Evolutionary conservation across 1,140 invertebrate genomes (phyloP), one percentile per base, ranked within the genome.

Genomic region (Dinothrombium tinctorium): DNA sequence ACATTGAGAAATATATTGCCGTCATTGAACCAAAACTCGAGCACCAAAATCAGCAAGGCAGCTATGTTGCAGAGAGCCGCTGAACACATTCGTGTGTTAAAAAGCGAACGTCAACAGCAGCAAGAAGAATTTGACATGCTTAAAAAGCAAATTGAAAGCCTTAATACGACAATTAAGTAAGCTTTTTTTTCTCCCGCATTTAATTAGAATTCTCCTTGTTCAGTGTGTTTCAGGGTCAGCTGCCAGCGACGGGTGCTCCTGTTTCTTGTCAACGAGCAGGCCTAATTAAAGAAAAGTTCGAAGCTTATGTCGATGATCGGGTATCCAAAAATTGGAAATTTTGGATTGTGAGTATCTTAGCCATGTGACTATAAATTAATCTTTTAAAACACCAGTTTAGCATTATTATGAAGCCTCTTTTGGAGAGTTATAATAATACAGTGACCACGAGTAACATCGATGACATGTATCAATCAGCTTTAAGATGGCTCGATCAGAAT

Each of bases 311-410:
- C 11, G 66, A 73, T 49, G 69, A 66, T 41, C 63, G 82, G 39
- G 92, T 86, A 14, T 64, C 74, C 52, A 71, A 77, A 54, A 87
- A 92, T 62, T 94, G 87, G 86, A 94, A 90, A 64, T 95, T 90
- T 64, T 94, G 83, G 82, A 84, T 95, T 68, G 84, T 90, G 83
- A 61, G 57, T 58, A 56, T 58, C 35, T 26, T 23, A 11, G 15
- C 3, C 15, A 12, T 40, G 25, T 40, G 11, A 11, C 12, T 11
- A 28, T 4, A 15, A 23, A n/a, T n/a, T n/a, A n/a, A 39, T 37
- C 26, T 31, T 17, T 23, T 49, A 41, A 3, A 17, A 46, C 52
- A 56, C 41, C 61, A 90, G 82, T 84, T 95, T 55, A 89, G 86
- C 61, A 69, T 86, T 45, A 72, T 95, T 24, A 69, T 84, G 55